Conservation (phyloP, 2,888 invertebrate species). For the Hetaerina titia region DNA sequence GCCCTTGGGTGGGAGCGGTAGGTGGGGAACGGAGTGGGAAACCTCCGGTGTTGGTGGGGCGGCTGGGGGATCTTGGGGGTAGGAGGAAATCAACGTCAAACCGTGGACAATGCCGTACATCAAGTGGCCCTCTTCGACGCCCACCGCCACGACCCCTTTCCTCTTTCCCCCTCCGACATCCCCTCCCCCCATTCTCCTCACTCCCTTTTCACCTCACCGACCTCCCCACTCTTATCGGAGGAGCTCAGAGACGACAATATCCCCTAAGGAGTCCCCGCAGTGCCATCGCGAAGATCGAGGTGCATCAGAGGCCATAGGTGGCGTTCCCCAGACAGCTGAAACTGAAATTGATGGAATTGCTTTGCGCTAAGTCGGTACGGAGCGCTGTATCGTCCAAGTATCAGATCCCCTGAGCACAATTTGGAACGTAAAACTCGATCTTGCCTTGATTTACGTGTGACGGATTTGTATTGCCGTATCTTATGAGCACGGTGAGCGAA, state of each 20-base stretch:
- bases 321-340: conserved; percentile 62
- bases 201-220: background rate
- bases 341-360: conserved; percentile 66
- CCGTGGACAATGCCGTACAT: conserved; percentile 62
- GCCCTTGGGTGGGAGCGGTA: conserved; percentile 42
- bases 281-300: conserved; percentile 64
- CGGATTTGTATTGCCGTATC: conserved; percentile 58
- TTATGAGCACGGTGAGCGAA: background rate
- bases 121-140: conserved; percentile 37
- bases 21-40: background rate
- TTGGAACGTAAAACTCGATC: conserved; percentile 60
- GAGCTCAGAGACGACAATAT: conserved; percentile 57
- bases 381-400: conserved; percentile 42
- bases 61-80: conserved; percentile 11
- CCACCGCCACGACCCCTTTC: background rate
- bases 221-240: conserved; percentile 45
- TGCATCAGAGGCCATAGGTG: conserved; percentile 57
- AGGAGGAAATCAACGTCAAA: conserved; percentile 61
- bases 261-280: conserved; percentile 62
- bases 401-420: conserved; percentile 52
- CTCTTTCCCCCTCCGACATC: background rate
- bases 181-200: background rate
- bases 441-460: conserved; percentile 28
- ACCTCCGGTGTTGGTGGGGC: background rate
- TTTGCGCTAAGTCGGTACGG: background rate